Base-by-base conservation (phyloP, 2,888 invertebrate genomes). In the Ornithoptera alexandrae region DNA sequence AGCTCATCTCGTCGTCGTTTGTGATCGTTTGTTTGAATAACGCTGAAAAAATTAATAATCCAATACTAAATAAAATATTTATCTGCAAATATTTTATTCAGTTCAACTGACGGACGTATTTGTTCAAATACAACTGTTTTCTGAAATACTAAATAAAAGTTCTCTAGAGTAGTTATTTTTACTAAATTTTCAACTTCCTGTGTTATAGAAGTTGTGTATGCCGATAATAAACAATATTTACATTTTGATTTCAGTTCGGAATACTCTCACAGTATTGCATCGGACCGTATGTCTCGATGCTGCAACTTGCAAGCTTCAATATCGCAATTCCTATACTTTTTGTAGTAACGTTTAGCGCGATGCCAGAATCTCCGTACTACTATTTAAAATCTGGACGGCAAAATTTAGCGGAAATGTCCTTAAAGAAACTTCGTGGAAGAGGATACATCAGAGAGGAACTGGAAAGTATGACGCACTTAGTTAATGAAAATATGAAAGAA, bases 281-380 rank as follows among this genome's bases (percentile, higher is more conserved):
- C 72, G 94, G 94, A 1, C 93, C 94, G 0, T 93, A 92, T 72
- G 93, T 93, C 22, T 93, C 94, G 36, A 94, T 94, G 84, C 81
- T 93, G 71, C 88, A 85, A 0, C 85, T 94, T 39, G 94, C 94
- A 10, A 92, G 93, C 75, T 92, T 94, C 75, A 93, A 94, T 65
- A 88, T 94, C 58, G 82, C 93, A 0, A 87, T 94, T 68, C 93
- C 94, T 0, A 84, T 94, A 46, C 76, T 94, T 2, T 93, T 94
- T 77, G 88, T 94, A 18, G 80, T 93, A 1, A 90, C 93, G 1
- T 93, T 95, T 79, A 86, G 93, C 62, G 93, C 93, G 57, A 93
- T 95, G 90, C 95, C 95, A 0, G 96, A 96, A 80, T 94, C 95
- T 2, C 96, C 96, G 0, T 93, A 95, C 76, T 94, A 90, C 78